phyloP scores from a whole-genome alignment of 2,113 vertebrate species.

The Ameiurus melas region DNA sequence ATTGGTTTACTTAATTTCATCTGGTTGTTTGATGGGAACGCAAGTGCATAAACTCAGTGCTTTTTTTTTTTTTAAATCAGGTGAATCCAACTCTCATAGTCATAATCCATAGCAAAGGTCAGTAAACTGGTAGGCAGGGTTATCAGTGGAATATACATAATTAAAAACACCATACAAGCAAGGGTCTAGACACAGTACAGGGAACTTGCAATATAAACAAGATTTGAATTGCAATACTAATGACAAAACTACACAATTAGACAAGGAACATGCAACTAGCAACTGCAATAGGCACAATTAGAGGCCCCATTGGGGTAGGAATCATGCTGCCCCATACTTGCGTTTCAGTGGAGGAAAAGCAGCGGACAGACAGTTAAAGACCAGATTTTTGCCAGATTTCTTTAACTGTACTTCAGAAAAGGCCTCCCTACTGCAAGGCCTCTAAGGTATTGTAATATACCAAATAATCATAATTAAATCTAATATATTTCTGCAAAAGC shows the following conservation, averaged over 20 bases:
- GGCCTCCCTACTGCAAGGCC: background rate
- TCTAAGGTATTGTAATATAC: background rate
- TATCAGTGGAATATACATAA: background rate
- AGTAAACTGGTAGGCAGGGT: background rate
- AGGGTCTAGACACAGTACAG: background rate
- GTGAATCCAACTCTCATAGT: background rate
- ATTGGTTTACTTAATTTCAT: background rate
- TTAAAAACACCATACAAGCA: background rate
- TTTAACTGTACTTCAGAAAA: background rate
- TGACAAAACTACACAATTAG: background rate
- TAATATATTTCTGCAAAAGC: background rate
- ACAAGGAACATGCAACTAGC: too few species aligned
- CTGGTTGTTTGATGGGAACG: background rate
- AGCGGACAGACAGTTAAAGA: background rate
- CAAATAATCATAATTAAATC: background rate
- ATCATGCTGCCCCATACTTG: background rate
- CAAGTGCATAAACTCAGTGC: background rate
- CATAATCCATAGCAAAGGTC: background rate
- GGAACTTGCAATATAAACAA: background rate
- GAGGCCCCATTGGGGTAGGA: background rate
- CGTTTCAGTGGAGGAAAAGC: background rate
- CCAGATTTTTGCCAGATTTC: background rate
- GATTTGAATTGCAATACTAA: background rate
- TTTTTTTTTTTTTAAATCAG: background rate
- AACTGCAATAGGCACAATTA: background rate